Base-by-base conservation (phyloP, 2,113 vertebrate genomes). In the Grallaria varia region DNA sequence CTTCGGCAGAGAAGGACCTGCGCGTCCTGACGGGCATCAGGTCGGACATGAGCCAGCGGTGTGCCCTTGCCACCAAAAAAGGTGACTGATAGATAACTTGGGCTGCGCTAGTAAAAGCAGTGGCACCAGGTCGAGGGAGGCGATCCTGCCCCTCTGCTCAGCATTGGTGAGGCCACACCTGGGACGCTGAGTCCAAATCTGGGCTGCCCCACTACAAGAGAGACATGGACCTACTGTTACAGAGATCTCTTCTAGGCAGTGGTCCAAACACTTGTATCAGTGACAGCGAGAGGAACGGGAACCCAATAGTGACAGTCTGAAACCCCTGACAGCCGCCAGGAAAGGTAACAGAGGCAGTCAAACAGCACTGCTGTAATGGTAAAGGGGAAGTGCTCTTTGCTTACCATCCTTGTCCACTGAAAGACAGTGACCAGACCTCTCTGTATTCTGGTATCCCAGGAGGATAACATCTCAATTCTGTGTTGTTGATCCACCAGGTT, bases 181-280 rank as follows among this genome's bases (percentile, higher is more conserved):
- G n/a, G 6, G 3, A 4, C 50, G 20, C 27, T 84, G 53, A 5
- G 20, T 25, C 39, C 20, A 33, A 24, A 7, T 49, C 14, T 40
- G 59, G 21, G 31, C 31, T 77, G 11, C 7, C 40, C 30, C 18
- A 8, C 20, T 14, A 18, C 20, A 4, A 23, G 8, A 55, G 15
- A 81, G 28, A 55, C 2, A 1, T 6, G 22, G 33, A 39, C 3
- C 0, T 18, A 11, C 12, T 33, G 50, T 60, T 69, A 30, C 0
- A 77, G 25, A 30, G 24, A 56, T 66, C 22, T 71, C 45, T 59
- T 64, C 42, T 78, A 59, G 42, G 77, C 72, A 80, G 40, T 62
- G 31, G 21, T 60, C 47, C 88, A 84, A 87, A 81, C 28, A 40
- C 14, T 73, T 67, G 31, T 39, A 71, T 40, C 56, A 71, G 39